Base-by-base conservation (phyloP, 1,140 invertebrate species). In the Euura lappo region DNA sequence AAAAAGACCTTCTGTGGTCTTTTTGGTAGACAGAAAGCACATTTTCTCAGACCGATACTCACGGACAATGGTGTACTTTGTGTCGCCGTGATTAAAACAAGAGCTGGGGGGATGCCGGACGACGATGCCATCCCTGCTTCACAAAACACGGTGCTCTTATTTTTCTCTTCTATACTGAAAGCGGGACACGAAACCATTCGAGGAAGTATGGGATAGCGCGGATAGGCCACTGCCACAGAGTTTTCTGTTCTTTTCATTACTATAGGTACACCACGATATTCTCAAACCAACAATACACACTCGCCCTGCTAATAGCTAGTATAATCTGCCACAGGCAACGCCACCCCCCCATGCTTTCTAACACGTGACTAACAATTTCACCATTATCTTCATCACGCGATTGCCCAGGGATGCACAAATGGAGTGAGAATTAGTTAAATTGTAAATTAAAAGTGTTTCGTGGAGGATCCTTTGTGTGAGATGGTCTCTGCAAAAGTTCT, bases 61-160 rank as follows among this genome's bases (percentile, higher is more conserved):
- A 28, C 84, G 84, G 80, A 87, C 83, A 85, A 85, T 84, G 74
- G 82, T 79, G 79, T 85, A 86, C 85, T 86, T 86, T 86, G 84
- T 85, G 79, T 81, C 77, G 71, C 77, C 79, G 82, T 85, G 84
- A 86, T 87, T 86, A 87, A 86, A 86, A 84, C 81, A 83, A 81
- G 81, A 77, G 28, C 28, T 28, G 28, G 28, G 28, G 28, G 79
- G 73, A 76, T 82, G 80, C 77, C 76, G 78, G 80, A 81, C 77
- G 74, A 75, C 79, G 75, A 10, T 42, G n/a, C 45, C 75, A 78
- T 74, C 76, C 76, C 76, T 70, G 71, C 44, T 42, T 46, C 45
- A 43, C 71, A 69, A 28, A 28, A 28, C 44, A 70, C n/a, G 65
- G 6, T 71, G 44, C n/a, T 13, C 45, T 10, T 65, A 11, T 70